Percentiles rank a stretch among this genome's conserved stretches.
Conservation (phyloP, 2,797 vertebrate genomes). For the Brachymystax lenok region DNA sequence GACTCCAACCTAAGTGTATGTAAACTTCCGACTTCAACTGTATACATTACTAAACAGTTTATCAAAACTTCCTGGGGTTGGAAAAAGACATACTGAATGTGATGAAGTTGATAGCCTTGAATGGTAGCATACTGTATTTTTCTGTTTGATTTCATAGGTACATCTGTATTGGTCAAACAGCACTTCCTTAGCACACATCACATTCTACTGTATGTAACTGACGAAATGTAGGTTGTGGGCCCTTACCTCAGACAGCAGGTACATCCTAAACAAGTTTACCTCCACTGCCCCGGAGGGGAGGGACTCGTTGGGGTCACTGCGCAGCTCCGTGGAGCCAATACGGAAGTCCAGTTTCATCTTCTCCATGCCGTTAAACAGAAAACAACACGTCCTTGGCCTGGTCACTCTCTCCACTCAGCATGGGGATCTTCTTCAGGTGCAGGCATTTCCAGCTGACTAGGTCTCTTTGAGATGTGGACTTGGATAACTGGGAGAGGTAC, state of each 20-base stretch:
- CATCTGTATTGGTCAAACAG: not conserved
- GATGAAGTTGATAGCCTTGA: not conserved
- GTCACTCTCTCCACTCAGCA: slow-evolving; percentile 72
- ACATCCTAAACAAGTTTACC: slow-evolving; percentile 93
- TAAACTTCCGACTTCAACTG: too few species aligned
- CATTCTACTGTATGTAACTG: not conserved
- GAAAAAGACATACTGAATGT: too few species aligned
- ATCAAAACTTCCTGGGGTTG: too few species aligned
- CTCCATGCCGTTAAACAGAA: slow-evolving; percentile 90
- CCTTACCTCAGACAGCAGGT: slow-evolving; percentile 90
- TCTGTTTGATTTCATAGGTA: not conserved
- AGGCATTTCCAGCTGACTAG: slow-evolving; percentile 89
- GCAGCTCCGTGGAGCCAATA: slow-evolving; percentile 88
- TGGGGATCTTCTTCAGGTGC: slow-evolving; percentile 81
- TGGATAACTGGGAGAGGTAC: slow-evolving; percentile 82
- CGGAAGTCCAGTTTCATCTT: slow-evolving; percentile 89
- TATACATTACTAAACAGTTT: too few species aligned
- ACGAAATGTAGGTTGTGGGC: not conserved
- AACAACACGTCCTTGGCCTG: slow-evolving; percentile 85
- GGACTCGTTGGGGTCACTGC: slow-evolving; percentile 85
- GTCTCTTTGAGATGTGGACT: slow-evolving; percentile 79
- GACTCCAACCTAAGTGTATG: too few species aligned
- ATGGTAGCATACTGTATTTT: not conserved
- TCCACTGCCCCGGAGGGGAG: slow-evolving; percentile 79
- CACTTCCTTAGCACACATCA: not conserved